Base-by-base conservation (phyloP, 2,797 vertebrate species). In the Austrolebias charrua region DNA sequence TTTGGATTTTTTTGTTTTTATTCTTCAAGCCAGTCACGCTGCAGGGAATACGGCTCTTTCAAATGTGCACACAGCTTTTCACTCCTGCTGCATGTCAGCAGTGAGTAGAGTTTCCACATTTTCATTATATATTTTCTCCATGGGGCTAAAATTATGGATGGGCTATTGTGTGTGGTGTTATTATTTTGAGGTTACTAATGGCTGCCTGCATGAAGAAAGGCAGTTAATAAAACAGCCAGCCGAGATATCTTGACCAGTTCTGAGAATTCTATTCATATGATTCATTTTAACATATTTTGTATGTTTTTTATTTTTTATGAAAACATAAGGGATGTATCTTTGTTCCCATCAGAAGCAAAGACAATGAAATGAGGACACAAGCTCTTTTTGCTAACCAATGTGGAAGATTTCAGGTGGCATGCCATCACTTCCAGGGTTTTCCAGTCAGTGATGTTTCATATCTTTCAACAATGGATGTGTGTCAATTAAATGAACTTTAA, bases 211-310 rank as follows among this genome's bases (percentile, higher is more conserved):
- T 76, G 80, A 52, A 47, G 63, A 47, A 75, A 63, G 69, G 69
- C 68, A 73, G 69, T 81, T 75, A 84, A 85, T 83, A 83, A 70
- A 83, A 79, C 78, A 51, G 70, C 65, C 58, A 53, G 59, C 64
- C 61, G 35, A 69, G 72, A 77, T 78, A 57, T 79, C 57, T 51
- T 60, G 71, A 40, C 15, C 4, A 1, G 56, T 61, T 81, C 67
- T 64, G 33, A 64, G 31, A 72, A 69, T 47, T 52, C 20, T 24
- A 4, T 48, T 48, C 31, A 33, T 2, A 2, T 38, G 8, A 11
- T 38, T 38, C 9, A 9, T 38, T 38, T 38, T 38, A 11, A 10
- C 35, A 9, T 3, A 38, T 38, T 9, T 38, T 38, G 35, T 9
- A 38, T 38, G 10, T 38, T 38, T 38, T 38, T 11, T 38, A 38